A percentile compares a stretch with the other conserved stretches of the same genome.
These are phyloP conservation scores for Oscheius sp. DNA, from an alignment of 1,140 invertebrate genomes.

Conservation along the genomic window DNA sequence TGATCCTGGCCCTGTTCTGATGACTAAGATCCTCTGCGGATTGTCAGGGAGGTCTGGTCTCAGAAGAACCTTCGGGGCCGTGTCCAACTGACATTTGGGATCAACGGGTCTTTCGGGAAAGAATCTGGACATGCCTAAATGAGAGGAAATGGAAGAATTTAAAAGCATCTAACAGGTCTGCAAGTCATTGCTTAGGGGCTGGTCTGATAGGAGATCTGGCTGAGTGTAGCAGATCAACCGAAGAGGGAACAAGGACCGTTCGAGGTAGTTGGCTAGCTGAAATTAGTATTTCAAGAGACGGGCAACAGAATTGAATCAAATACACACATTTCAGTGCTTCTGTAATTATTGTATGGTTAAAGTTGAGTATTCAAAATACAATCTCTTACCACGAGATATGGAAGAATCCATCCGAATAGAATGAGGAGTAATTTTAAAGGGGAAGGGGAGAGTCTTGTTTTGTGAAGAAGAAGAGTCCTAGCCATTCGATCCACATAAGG, in stretches of 20 bases:
- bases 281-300: conserved; percentile 28
- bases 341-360: neutral
- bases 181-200: conserved; percentile 45
- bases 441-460: neutral
- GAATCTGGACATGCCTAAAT: conserved; percentile 27
- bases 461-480: neutral
- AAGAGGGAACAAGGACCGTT: conserved; percentile 56
- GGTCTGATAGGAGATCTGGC: conserved; percentile 49
- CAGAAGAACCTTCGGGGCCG: conserved; percentile 37
- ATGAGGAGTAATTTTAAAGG: conserved; percentile 42
- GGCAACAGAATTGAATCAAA: conserved; percentile 7
- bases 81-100: conserved; percentile 33
- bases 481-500: neutral
- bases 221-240: conserved; percentile 57
- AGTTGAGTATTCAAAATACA: neutral
- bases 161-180: conserved; percentile 22
- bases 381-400: conserved; percentile 53
- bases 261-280: conserved; percentile 58
- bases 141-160: neutral
- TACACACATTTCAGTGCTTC: neutral
- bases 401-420: conserved; percentile 55
- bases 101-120: conserved; percentile 16
- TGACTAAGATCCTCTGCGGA: conserved; percentile 45
- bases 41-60: conserved; percentile 30
- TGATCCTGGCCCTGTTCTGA: conserved; percentile 48